Base-by-base conservation (phyloP, 2,113 vertebrate species). In the Bungarus multicinctus region DNA sequence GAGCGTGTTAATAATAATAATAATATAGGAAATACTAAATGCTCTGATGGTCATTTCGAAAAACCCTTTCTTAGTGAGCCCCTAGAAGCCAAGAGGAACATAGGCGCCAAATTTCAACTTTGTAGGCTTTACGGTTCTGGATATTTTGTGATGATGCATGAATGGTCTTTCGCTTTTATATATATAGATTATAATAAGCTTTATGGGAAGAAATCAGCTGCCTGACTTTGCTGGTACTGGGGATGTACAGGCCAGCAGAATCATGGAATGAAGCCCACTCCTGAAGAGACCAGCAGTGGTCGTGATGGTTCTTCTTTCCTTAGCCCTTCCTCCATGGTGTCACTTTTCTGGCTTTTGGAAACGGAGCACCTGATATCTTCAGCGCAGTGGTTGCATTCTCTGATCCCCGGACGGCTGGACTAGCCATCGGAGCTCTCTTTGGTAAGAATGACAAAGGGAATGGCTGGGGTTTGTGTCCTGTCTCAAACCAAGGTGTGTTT, bases 301-400 rank as follows among this genome's bases (percentile, higher is more conserved):
- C 1, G 7, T 23, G 52, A 0, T 54, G 4, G 5, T 2, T 43
- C 55, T 43, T n/a, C 12, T 88, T 94, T 97, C 98, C 97, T 98
- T 99, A 95, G 98, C 97, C 0, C 3, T 9, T 58, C 88, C 94
- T 97, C 93, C 97, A 99, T 99, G 99, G 99, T 23, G 99, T 99
- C 96, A 99, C 99, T 4, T 99, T 99, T 95, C 96, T 99, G 96
- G 99, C 99, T 1, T 98, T 99, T 64, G 99, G 99, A 55, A 99
- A 99, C 0, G 99, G 99, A 1, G 99, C 99, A 0, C 99, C 99
- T 0, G 99, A 99, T 89, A 98, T 99, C 95, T 99, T 99, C 97
- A 99, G 99, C 0, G 99, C 99, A 0, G 95, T 99, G 81, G 99
- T 98, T 91, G 99, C 99, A 0, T 99, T 99, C 96, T 99, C 99